Conservation (phyloP, 2,888 invertebrate genomes). For the Eulithis prunata region DNA sequence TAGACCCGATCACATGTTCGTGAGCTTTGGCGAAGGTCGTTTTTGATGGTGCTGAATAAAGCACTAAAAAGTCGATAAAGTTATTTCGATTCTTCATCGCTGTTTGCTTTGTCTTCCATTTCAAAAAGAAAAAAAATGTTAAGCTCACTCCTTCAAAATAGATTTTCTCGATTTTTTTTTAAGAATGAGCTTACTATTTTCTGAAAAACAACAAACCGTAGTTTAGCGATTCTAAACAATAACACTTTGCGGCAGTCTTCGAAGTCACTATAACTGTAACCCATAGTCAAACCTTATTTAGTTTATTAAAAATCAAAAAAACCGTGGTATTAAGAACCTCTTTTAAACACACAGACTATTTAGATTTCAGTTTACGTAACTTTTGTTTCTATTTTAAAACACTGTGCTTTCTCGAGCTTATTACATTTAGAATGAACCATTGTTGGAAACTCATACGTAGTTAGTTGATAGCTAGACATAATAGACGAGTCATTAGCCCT, state of each 20-base stretch:
- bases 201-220: constrained; percentile 22
- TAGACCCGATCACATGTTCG: neutral
- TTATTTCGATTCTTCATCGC: no score
- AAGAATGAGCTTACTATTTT: no score
- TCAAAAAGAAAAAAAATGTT: no score
- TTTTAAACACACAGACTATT: neutral
- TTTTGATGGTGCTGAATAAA: no score
- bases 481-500: constrained; percentile 28
- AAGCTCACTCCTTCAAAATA: no score
- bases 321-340: no score
- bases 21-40: no score
- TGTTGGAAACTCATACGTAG: neutral
- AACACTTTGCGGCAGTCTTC: constrained; percentile 27
- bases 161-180: no score
- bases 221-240: constrained; percentile 32
- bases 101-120: no score
- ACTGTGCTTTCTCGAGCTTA: constrained; percentile 11
- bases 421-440: constrained; percentile 8
- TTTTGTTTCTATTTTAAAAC: no score
- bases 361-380: neutral
- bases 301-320: no score
- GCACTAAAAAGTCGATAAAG: no score
- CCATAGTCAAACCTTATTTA: constrained; percentile 39
- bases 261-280: constrained; percentile 37
- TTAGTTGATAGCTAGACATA: constrained; percentile 10